Percentiles rank a stretch among this genome's conserved stretches.
phyloP scores from a whole-genome alignment of 2,888 invertebrate species.

The Agrenia bidenticulata region DNA sequence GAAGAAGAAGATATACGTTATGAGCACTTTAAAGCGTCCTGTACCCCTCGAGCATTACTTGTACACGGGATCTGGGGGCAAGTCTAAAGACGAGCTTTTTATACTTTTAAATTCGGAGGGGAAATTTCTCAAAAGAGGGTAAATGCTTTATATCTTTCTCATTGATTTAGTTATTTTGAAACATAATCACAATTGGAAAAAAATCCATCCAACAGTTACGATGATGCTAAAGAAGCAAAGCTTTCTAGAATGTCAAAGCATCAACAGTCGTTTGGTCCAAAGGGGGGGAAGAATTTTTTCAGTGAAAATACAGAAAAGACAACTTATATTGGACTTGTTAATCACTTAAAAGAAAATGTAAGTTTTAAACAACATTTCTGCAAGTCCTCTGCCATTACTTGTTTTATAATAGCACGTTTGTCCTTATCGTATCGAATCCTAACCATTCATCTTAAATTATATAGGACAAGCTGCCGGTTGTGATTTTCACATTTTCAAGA shows the following conservation, averaged over 20 bases:
- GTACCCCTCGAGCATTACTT: conserved; percentile 94
- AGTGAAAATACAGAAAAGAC: conserved; percentile 71
- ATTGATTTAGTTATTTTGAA: neutral
- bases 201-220: conserved; percentile 26
- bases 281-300: conserved; percentile 32
- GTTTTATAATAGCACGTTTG: too few relatives aligned
- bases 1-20: conserved; percentile 83
- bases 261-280: conserved; percentile 47
- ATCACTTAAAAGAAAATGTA: conserved; percentile 69
- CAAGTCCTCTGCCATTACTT: conserved; percentile 2
- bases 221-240: conserved; percentile 49
- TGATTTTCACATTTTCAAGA: conserved; percentile 89
- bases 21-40: conserved; percentile 88
- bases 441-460: conserved; percentile 6
- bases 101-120: conserved; percentile 76
- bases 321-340: conserved; percentile 78
- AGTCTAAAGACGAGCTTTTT: conserved; percentile 68
- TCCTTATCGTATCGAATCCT: too few relatives aligned
- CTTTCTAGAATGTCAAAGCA: conserved; percentile 40
- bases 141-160: conserved; percentile 57
- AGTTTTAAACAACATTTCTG: conserved; percentile 14
- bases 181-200: neutral
- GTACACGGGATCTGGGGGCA: conserved; percentile 77
- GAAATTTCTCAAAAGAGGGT: conserved; percentile 70
- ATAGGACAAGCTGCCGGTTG: conserved; percentile 83